Evolutionary conservation across 2,888 invertebrate genomes (phyloP), one percentile per base, ranked within the genome.

Genomic region (Agrilus biguttatus): DNA sequence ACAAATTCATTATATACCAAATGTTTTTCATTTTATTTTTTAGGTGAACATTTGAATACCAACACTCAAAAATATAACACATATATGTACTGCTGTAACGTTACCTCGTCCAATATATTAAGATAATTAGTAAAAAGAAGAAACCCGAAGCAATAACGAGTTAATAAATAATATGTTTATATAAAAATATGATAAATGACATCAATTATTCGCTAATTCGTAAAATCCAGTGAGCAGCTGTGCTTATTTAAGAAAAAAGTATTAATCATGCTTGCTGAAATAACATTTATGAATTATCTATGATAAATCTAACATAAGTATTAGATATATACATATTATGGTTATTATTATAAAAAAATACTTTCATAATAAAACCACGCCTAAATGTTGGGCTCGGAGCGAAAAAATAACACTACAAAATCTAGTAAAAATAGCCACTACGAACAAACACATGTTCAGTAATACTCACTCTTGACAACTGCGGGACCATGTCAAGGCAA

Each of bases 391-490:
- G 10, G 10, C 28, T 28, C 10, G 28, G 28, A 5, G 28, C 28
- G 10, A 28, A 28, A 28, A 28, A 28, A 10, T 28, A 28, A 10
- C 28, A 28, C 28, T 28, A 28, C 28, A 28, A 28, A 28, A 3
- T 23, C 28, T 28, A 28, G 10, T 8, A 28, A 28, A 28, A 48
- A 40, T 43, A 43, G 48, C 46, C 45, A 48, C 60, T 61, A 59
- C 56, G 54, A 60, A 62, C 66, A 67, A 65, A 67, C 63, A 74
- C 73, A 72, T 74, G 66, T 71, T 70, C 72, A 71, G 69, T 66
- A 70, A 73, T 78, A 78, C 78, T 78, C 76, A 78, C 78, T 77
- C 75, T 74, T 75, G 65, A 73, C 66, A 63, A 73, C 77, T 77
- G 77, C 72, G 60, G 75, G 71, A 75, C 77, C 69, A 74, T 72